A percentile compares a stretch with the other conserved stretches of the same genome.
phyloP scores from a whole-genome alignment of 2,888 invertebrate genomes.

The Amorpha juglandis region DNA sequence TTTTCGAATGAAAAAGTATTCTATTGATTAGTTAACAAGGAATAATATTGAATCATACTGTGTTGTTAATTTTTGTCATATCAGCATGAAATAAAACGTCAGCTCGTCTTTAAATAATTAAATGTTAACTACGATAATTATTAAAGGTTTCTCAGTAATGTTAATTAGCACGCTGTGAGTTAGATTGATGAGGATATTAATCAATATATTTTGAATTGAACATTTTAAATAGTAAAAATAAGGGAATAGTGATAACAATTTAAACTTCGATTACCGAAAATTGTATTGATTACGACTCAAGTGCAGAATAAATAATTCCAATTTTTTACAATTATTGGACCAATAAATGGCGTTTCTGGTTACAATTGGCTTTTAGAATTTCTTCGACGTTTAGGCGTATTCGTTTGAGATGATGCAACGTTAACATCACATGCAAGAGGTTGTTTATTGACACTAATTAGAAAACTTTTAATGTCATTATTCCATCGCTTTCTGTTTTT shows the following conservation, averaged over 20 bases:
- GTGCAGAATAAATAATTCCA: background rate
- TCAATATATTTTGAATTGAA: background rate
- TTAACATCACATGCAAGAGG: background rate
- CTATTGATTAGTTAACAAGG: background rate
- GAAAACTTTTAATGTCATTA: slow-evolving; percentile 6
- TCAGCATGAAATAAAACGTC: background rate
- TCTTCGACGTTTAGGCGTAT: slow-evolving; percentile 3
- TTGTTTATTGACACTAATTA: slow-evolving; percentile 21
- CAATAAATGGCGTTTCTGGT: background rate
- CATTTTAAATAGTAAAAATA: background rate
- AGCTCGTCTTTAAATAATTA: slow-evolving; percentile 9
- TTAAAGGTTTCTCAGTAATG: background rate
- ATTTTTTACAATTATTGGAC: background rate
- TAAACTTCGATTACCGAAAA: background rate
- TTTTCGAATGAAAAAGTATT: background rate
- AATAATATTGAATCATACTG: background rate
- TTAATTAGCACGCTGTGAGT: background rate
- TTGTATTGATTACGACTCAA: background rate
- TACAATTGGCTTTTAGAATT: background rate
- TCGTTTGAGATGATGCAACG: background rate
- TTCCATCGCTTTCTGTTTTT: slow-evolving; percentile 12
- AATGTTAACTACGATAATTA: slow-evolving; percentile 1
- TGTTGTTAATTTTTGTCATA: background rate
- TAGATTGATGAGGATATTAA: background rate
- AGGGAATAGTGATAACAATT: background rate